phyloP scores from a whole-genome alignment of 2,113 vertebrate species.

The Barbus barbus region DNA sequence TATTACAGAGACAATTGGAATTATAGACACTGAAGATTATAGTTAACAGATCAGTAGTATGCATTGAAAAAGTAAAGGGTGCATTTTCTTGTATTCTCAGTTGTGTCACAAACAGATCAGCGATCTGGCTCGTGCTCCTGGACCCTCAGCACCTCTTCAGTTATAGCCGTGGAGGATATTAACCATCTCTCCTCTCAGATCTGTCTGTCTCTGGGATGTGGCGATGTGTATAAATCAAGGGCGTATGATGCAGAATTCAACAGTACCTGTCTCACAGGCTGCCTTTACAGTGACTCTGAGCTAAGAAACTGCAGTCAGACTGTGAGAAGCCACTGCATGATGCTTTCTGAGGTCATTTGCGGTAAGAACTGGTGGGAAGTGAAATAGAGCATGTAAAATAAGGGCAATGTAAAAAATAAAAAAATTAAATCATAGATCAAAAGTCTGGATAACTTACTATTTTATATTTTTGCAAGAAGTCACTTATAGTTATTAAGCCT shows the following conservation, averaged over 20 bases:
- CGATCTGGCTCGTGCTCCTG: slow-evolving; percentile 25
- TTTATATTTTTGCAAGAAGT: no score
- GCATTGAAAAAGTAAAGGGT: neutral
- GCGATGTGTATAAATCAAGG: neutral
- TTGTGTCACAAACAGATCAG: slow-evolving; percentile 4
- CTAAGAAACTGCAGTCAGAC: slow-evolving; percentile 63
- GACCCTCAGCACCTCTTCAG: slow-evolving; percentile 3
- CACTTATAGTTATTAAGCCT: no score
- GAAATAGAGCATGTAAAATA: neutral
- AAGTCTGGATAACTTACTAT: no score
- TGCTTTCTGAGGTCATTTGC: slow-evolving; percentile 43
- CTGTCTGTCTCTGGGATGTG: slow-evolving; percentile 59
- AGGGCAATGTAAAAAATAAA: no score
- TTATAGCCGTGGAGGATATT: slow-evolving; percentile 9
- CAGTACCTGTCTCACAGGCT: slow-evolving; percentile 61
- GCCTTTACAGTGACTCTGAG: slow-evolving; percentile 43
- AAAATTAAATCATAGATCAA: no score
- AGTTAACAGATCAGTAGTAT: neutral
- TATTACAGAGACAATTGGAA: neutral
- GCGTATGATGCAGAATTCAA: neutral
- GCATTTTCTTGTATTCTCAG: neutral
- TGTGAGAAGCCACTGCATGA: slow-evolving; percentile 35
- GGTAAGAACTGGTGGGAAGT: slow-evolving; percentile 32
- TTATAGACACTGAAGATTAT: neutral
- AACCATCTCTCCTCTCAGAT: neutral